Evolutionary conservation across 2,888 invertebrate species (phyloP), one percentile per base, ranked within the genome.

Genomic region (Microplitis deprimator): DNA sequence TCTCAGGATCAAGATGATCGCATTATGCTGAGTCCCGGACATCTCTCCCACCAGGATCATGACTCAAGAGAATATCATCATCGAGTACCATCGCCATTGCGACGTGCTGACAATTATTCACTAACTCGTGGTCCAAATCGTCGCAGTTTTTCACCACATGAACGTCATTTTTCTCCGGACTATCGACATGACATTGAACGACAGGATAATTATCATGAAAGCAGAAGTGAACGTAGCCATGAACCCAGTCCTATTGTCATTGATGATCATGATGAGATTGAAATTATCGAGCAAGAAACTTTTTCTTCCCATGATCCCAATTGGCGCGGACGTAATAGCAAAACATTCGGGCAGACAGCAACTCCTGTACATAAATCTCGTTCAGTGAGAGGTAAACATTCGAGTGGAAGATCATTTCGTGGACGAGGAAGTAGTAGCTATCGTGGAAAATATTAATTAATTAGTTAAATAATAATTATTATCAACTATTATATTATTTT

Each of bases 221-320:
- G 68, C 39, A 82, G 83, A 71, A 85, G 85, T 76, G 82, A 87
- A 61, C 84, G 82, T 39, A 87, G 86, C 65, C 85, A 84, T 6
- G 86, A 84, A n/a, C 85, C 84, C 60, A 87, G 86, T 73, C 87
- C 87, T 0, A 83, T 85, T 84, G 80, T 83, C 1, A 65, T 85
- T 16, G 86, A 84, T 38, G 85, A 87, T 60, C 85, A 87, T 1
- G 86, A 87, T 41, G 86, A 87, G 29, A 85, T 86, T n/a, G 84
- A 85, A 60, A 77, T 80, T 17, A 69, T 81, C 29, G 71, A 81
- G 68, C 81, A 82, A 20, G 82, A 83, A 38, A 78, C 79, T 75
- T 84, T 38, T 29, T 65, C 81, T 76, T 80, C 82, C 41, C 82
- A 83, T 68, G 82, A 82, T 72, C 68, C 81, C 6, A 85, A 82